A percentile compares a stretch with the other conserved stretches of the same genome.
Conservation (phyloP, 2,113 vertebrate species). For the Neodon shergylaensis region DNA sequence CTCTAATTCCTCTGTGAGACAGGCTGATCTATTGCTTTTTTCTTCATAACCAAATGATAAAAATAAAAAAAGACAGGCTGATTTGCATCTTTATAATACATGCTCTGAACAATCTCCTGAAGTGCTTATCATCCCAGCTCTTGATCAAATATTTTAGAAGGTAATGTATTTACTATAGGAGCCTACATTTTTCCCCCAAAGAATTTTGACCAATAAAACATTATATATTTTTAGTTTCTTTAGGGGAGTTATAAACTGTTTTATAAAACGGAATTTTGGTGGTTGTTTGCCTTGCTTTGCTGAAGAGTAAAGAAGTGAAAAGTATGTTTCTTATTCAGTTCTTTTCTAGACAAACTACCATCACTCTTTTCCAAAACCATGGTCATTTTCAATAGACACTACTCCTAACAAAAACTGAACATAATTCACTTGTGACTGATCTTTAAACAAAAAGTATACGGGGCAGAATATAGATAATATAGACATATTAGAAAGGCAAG, state of each 20-base stretch:
- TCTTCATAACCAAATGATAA: background rate
- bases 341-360: background rate
- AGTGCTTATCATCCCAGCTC: background rate
- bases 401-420: background rate
- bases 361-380: background rate
- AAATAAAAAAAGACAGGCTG: background rate
- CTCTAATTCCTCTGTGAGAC: background rate
- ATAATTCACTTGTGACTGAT: background rate
- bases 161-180: background rate
- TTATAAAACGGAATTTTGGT: background rate
- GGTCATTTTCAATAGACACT: background rate
- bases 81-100: background rate
- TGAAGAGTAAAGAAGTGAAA: constrained; percentile 18
- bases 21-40: background rate
- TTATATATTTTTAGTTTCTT: no score
- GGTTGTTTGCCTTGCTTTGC: background rate
- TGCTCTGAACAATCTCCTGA: background rate
- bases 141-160: background rate
- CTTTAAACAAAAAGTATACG: background rate
- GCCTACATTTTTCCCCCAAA: background rate
- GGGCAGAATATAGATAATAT: background rate
- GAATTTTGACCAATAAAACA: background rate
- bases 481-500: background rate
- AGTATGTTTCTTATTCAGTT: background rate
- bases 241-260: no score